Evolutionary conservation across 2,113 vertebrate genomes (phyloP).

Genomic region (Dicrurus megarhynchus): DNA sequence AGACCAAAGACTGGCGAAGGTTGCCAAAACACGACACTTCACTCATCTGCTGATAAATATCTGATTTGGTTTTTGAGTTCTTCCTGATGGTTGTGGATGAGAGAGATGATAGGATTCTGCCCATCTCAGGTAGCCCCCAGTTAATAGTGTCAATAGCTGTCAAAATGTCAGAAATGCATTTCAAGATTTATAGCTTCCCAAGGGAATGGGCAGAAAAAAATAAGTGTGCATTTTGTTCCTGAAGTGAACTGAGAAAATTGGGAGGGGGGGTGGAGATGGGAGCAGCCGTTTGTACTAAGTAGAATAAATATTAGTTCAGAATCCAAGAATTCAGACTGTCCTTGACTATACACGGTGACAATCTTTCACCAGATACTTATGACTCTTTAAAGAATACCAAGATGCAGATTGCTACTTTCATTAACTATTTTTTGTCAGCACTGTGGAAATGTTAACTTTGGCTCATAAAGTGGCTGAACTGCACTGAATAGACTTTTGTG

Average conservation of each 20-base stretch:
- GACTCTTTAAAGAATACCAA: not conserved
- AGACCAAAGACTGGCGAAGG: not conserved
- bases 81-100: not conserved
- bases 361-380: not conserved
- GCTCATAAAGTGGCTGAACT: not conserved
- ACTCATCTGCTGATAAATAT: not conserved
- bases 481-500: not conserved
- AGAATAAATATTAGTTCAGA: not conserved
- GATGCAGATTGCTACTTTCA: not conserved
- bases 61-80: not conserved
- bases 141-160: not conserved
- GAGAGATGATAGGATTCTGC: not conserved
- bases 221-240: not conserved
- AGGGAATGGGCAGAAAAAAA: not conserved
- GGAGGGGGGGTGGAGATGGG: not conserved
- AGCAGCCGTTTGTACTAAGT: not conserved
- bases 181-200: not conserved
- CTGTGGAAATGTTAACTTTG: not conserved
- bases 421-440: not conserved
- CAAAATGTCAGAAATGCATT: not conserved
- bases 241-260: not conserved
- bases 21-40: conserved; percentile 2
- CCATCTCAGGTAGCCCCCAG: not conserved
- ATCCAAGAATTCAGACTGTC: not conserved
- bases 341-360: not conserved